Evolutionary conservation across 2,888 invertebrate genomes (phyloP).

Genomic region (Pollenia angustigena): DNA sequence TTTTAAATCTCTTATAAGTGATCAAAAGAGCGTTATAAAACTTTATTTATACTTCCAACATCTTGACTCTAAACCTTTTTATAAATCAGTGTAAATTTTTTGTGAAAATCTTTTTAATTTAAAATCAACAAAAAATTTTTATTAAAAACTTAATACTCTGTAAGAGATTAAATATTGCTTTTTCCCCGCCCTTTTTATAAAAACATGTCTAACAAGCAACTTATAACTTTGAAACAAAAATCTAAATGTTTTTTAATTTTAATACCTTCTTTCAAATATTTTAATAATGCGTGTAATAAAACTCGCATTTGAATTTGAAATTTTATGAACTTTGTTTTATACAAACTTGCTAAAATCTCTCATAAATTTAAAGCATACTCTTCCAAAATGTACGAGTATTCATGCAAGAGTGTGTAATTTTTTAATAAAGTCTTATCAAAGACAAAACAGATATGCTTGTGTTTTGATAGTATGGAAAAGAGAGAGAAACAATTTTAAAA

Average conservation of each 20-base stretch:
- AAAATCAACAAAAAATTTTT: background rate
- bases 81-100: too few relatives aligned
- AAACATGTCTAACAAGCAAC: background rate
- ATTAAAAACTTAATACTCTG: background rate
- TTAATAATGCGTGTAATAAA: constrained; percentile 37
- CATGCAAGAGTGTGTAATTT: background rate
- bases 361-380: background rate
- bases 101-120: too few relatives aligned
- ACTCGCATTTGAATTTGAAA: constrained; percentile 42
- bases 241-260: background rate
- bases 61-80: too few relatives aligned
- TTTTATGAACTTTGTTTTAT: constrained; percentile 29
- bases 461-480: background rate
- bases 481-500: constrained; percentile 18
- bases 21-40: too few relatives aligned
- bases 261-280: constrained; percentile 8
- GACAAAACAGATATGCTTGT: constrained; percentile 36
- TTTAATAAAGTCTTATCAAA: constrained; percentile 59
- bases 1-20: too few relatives aligned
- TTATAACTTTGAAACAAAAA: background rate
- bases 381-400: background rate
- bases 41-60: too few relatives aligned
- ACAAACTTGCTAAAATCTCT: background rate
- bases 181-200: background rate
- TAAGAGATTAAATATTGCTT: background rate